Conservation (phyloP, 2,797 vertebrate genomes). For the Sarcoramphus papa region DNA sequence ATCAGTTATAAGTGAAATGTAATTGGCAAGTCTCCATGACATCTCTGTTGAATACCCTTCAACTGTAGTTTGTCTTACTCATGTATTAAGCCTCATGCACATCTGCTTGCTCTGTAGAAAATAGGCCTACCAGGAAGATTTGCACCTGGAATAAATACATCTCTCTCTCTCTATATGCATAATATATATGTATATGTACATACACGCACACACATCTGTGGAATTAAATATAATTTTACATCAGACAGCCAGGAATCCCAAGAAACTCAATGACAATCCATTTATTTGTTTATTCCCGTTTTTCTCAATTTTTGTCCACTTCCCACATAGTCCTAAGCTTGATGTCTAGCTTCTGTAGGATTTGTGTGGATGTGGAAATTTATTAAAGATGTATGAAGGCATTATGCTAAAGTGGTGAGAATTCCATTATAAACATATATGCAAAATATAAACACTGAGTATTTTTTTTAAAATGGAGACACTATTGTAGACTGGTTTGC, state of each 20-base stretch:
- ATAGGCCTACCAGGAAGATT: constrained; percentile 13
- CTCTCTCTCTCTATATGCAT: not conserved
- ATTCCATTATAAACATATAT: not conserved
- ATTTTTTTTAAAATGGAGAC: not conserved
- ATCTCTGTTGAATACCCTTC: constrained; percentile 24
- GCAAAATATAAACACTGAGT: not conserved
- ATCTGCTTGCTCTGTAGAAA: constrained; percentile 2
- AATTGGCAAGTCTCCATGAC: constrained; percentile 42
- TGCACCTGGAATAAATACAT: not conserved
- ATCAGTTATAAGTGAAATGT: constrained; percentile 9
- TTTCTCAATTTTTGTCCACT: not conserved
- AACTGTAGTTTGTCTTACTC: constrained; percentile 3
- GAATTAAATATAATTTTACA: not conserved
- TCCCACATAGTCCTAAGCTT: not conserved
- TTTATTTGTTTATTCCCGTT: not conserved
- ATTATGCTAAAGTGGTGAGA: not conserved
- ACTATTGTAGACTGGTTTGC: not conserved
- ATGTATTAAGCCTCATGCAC: not conserved
- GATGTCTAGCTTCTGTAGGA: not conserved
- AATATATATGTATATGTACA: not conserved
- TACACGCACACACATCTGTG: not conserved
- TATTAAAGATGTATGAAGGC: not conserved
- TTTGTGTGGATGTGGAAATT: not conserved
- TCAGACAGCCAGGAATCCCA: not conserved
- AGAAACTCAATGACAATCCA: not conserved